phyloP scores from a whole-genome alignment of 2,888 invertebrate genomes.

The Drosophila nigritarsus region DNA sequence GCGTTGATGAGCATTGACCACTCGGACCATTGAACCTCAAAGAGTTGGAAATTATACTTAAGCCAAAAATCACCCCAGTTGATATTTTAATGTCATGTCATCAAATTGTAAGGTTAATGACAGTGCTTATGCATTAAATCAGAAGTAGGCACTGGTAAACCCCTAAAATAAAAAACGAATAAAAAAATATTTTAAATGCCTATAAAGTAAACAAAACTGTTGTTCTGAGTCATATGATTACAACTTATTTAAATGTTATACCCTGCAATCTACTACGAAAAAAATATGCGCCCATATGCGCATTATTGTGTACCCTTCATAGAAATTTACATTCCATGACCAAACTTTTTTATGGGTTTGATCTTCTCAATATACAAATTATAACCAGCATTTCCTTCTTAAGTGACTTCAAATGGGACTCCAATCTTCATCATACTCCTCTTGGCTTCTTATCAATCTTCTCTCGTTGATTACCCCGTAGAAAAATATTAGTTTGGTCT shows the following conservation, averaged over 20 bases:
- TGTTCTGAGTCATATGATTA: constrained; percentile 35
- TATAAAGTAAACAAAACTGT: constrained; percentile 51
- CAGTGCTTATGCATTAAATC: constrained; percentile 50
- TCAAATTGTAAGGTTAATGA: constrained; percentile 74
- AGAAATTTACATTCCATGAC: not conserved
- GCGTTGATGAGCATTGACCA: constrained; percentile 73
- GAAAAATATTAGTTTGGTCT: not conserved
- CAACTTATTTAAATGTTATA: constrained; percentile 9
- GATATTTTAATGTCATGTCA: constrained; percentile 46
- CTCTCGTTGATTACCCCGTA: not conserved
- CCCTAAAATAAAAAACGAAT: constrained; percentile 32
- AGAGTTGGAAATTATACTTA: constrained; percentile 36
- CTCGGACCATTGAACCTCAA: constrained; percentile 62
- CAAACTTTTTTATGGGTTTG: not conserved
- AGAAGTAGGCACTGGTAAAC: constrained; percentile 37
- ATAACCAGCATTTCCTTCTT: not conserved
- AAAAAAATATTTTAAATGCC: constrained; percentile 16
- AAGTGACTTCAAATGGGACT: fast-evolving
- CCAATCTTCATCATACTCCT: not conserved
- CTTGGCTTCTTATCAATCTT: not conserved
- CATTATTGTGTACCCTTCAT: not conserved
- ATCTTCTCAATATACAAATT: not conserved
- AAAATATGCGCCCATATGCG: not conserved
- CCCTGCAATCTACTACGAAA: not conserved
- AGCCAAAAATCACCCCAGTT: constrained; percentile 39